Base-by-base conservation (phyloP, 2,888 invertebrate species). In the Dicyrtoma fusca region DNA sequence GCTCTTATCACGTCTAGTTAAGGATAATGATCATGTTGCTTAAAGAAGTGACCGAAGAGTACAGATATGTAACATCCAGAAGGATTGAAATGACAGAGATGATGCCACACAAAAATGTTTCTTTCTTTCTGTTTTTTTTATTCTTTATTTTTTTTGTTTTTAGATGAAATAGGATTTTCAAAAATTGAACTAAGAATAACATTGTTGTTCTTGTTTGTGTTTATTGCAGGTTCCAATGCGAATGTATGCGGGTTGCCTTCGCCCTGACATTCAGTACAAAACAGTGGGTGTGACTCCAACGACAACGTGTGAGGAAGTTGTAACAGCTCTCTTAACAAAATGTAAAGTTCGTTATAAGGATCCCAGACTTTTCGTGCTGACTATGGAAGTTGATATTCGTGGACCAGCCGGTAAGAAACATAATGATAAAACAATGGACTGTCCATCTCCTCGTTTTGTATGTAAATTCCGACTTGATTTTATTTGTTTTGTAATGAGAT, bases 181-280 rank as follows among this genome's bases (percentile, higher is more conserved):
- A 34, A 34, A 17, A 53, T 17, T 21, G 21, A 17, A 21, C 53
- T 19, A 23, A 49, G 17, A 53, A 53, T 53, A 53, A 53, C 13
- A 17, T 23, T 21, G 17, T 17, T 44, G 26, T 51, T 44, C 13
- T 47, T 61, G 8, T 64, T 71, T 21, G 11, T 49, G 17, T 62
- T 64, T 19, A 51, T 86, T 88, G 1, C 89, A 95, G 95, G 94
- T 94, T 49, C 92, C 94, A 55, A 92, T 95, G 77, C 94, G 94
- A 85, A 93, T 96, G 61, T 95, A 91, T 85, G 94, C 95, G 23
- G 90, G 90, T 81, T 92, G 94, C 82, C 87, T 96, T 72, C 89
- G 94, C 72, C 91, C 94, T 26, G 96, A 96, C 85, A 95, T 96
- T 83, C 95, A 96, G 84, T 96, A 97, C 88, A 96, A 96, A 85